Conservation (phyloP, 2,113 vertebrate species). For the sheep (Ovis aries) region ARS-UI_Ramb_v3.0 NC_056070.1:21139001-21139500, state of each 20-base stretch:
- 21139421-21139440: not conserved
- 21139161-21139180: not conserved
- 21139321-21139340: not conserved
- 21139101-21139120: not conserved
- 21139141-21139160: not conserved
- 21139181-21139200: not conserved
- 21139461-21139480: not conserved
- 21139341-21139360: not conserved
- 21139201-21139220: not conserved
- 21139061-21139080: not conserved
- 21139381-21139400: not conserved
- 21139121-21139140: not conserved
- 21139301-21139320: not conserved
- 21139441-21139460: not conserved
- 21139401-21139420: not conserved
- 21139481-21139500: not conserved
- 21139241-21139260: not conserved
- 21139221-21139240: not conserved
- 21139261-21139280: not conserved
- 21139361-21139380: not conserved
- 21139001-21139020: not conserved
- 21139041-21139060: not conserved
- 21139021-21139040: not conserved
- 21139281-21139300: not conserved
- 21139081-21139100: not conserved